These are phyloP conservation scores for Dasysyrphus tricinctus DNA, from an alignment of 2,888 invertebrate genomes.

Conservation along the genomic window DNA sequence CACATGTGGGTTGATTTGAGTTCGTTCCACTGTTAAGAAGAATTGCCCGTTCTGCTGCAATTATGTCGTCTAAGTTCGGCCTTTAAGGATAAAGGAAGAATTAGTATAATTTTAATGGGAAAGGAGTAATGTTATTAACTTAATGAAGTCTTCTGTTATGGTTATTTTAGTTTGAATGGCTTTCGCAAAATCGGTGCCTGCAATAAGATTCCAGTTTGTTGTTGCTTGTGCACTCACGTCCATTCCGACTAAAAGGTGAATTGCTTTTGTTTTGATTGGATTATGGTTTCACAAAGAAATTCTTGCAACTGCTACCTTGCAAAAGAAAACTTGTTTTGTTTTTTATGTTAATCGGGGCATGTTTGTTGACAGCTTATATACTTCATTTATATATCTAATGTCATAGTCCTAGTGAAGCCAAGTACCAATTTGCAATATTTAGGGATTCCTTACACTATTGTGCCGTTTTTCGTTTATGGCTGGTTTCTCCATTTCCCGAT, in stretches of 20 bases:
- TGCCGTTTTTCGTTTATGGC: no score
- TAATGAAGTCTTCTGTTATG: conserved; percentile 78
- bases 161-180: conserved; percentile 76
- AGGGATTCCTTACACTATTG: no score
- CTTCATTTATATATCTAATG: not conserved
- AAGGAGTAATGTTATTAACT: conserved; percentile 74
- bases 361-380: not conserved
- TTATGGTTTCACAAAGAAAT: conserved; percentile 28
- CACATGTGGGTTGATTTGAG: conserved; percentile 77
- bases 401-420: not conserved
- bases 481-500: no score
- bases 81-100: conserved; percentile 69
- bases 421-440: no score
- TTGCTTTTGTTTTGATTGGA: conserved; percentile 44
- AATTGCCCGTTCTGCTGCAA: conserved; percentile 79
- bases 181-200: conserved; percentile 78
- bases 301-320: conserved; percentile 17
- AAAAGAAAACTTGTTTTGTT: not conserved
- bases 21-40: conserved; percentile 75
- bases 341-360: conserved; percentile 4
- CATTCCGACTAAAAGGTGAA: conserved; percentile 44
- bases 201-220: conserved; percentile 79
- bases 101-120: not conserved
- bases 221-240: conserved; percentile 67
- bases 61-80: conserved; percentile 79